These are phyloP conservation scores for Gadopsis bispinosus DNA, from an alignment of 2,797 vertebrate species.

Conservation along the genomic window DNA sequence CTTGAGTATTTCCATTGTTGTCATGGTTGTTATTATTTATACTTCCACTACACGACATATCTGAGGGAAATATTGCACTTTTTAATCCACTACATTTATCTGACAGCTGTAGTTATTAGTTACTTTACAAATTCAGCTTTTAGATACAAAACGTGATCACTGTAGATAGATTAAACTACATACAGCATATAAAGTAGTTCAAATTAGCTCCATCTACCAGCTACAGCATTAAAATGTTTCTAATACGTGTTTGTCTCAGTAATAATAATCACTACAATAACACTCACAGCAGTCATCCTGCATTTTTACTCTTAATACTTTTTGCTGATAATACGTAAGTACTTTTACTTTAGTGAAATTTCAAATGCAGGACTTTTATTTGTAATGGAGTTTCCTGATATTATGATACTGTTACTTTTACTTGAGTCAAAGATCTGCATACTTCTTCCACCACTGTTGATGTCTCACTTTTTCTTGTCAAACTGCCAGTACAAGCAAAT, in stretches of 20 bases:
- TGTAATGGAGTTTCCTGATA: background rate
- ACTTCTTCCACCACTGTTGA: background rate
- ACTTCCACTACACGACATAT: background rate
- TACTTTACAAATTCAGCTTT: background rate
- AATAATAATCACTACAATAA: background rate
- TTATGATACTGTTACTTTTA: background rate
- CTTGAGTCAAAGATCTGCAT: background rate
- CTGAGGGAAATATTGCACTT: background rate
- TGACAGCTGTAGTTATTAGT: background rate
- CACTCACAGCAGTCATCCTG: background rate
- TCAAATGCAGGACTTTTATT: background rate
- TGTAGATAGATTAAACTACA: background rate
- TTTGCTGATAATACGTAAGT: background rate
- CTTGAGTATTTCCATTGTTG: background rate
- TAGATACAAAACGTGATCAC: background rate
- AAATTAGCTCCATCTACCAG: background rate
- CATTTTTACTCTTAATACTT: background rate
- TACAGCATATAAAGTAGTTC: background rate
- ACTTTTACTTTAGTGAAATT: background rate
- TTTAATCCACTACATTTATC: background rate
- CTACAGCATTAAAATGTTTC: background rate
- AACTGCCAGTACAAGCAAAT: constrained; percentile 1
- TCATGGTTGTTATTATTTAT: background rate
- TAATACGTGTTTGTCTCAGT: background rate
- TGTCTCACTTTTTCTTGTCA: background rate